Conservation (phyloP, 2,888 invertebrate species). For the Epinotia nisella region DNA sequence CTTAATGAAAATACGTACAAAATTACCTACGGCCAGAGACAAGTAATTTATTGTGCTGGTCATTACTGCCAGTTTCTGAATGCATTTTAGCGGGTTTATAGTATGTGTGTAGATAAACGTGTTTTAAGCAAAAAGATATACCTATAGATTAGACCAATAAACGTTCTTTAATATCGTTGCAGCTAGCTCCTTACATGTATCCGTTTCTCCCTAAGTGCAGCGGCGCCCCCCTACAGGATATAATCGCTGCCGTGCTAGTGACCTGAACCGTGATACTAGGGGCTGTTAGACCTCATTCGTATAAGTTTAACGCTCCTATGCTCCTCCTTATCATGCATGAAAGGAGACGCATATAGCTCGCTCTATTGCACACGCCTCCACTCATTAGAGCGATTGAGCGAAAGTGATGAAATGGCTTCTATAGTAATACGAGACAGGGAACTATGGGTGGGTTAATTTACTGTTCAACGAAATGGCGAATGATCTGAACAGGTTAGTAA, state of each 20-base stretch:
- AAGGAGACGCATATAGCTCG: slow-evolving; percentile 20
- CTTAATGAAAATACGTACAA: too few species aligned
- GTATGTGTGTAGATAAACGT: too few species aligned
- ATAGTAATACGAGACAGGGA: neutral
- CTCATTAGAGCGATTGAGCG: slow-evolving; percentile 22
- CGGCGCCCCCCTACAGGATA: slow-evolving; percentile 7
- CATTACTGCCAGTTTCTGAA: too few species aligned
- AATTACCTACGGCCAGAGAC: too few species aligned
- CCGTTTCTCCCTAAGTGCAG: neutral
- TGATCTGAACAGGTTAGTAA: too few species aligned
- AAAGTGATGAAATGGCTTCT: slow-evolving; percentile 18
- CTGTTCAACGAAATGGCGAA: too few species aligned
- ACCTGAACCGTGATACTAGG: slow-evolving; percentile 10
- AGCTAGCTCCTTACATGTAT: neutral
- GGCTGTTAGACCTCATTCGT: slow-evolving; percentile 26
- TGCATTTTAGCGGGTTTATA: too few species aligned
- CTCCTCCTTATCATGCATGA: slow-evolving; percentile 19
- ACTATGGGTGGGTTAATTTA: neutral
- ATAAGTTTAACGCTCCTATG: slow-evolving; percentile 25
- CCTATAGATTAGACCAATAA: neutral
- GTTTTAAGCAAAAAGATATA: neutral
- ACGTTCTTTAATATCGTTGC: neutral
- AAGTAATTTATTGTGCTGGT: too few species aligned
- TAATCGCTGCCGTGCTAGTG: slow-evolving; percentile 22
- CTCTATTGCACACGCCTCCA: slow-evolving; percentile 21